These are phyloP conservation scores for Hymenopus coronatus DNA, from an alignment of 2,888 invertebrate species.

Conservation along the genomic window DNA sequence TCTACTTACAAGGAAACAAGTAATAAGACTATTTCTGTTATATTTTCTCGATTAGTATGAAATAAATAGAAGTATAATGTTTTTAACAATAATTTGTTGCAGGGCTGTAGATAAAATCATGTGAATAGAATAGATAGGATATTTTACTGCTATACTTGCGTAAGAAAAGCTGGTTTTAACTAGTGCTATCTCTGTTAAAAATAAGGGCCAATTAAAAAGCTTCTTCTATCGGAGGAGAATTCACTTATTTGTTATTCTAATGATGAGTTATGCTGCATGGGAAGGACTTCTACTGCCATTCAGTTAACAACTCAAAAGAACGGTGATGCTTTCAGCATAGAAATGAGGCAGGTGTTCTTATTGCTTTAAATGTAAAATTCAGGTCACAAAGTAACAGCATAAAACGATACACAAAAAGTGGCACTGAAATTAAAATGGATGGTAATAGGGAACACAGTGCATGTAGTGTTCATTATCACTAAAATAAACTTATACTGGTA, in stretches of 20 bases:
- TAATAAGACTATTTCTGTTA: too few relatives aligned
- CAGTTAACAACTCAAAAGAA: not conserved
- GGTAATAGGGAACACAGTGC: not conserved
- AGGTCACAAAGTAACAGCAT: not conserved
- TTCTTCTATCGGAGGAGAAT: not conserved
- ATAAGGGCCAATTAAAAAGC: not conserved
- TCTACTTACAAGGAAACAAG: too few relatives aligned
- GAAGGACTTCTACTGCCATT: not conserved
- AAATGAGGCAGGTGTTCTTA: not conserved
- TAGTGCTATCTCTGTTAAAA: not conserved
- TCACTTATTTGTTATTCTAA: not conserved
- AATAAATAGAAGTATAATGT: too few relatives aligned
- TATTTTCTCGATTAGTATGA: too few relatives aligned
- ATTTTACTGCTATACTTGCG: too few relatives aligned
- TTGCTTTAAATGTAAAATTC: not conserved
- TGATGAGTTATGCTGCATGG: not conserved
- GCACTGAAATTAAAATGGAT: not conserved
- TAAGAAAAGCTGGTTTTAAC: not conserved
- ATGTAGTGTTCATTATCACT: not conserved
- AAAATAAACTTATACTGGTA: not conserved
- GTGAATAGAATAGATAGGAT: too few relatives aligned
- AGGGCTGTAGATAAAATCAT: too few relatives aligned
- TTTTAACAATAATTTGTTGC: too few relatives aligned
- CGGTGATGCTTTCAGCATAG: not conserved
- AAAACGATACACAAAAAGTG: not conserved